phyloP scores from a whole-genome alignment of 1,140 invertebrate genomes.

The Lanistes nyassanus region DNA sequence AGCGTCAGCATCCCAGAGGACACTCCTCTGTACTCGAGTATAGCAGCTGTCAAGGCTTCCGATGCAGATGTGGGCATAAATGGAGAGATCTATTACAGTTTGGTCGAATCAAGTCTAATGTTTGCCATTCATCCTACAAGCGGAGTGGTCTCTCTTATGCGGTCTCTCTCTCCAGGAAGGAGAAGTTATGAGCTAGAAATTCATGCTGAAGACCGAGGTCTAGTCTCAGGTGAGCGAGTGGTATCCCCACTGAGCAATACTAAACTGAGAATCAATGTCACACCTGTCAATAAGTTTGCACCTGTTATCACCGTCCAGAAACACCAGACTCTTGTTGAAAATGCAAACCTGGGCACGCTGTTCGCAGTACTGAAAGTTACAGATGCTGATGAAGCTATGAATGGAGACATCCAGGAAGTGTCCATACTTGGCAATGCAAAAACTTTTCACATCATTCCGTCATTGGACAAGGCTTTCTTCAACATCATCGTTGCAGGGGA shows the following conservation, averaged over 20 bases:
- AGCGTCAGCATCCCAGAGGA: constrained; percentile 90
- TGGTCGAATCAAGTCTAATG: constrained; percentile 81
- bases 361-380: constrained; percentile 89
- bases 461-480: constrained; percentile 69
- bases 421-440: constrained; percentile 85
- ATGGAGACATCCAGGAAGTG: constrained; percentile 84
- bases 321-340: constrained; percentile 83
- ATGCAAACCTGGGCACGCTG: constrained; percentile 64
- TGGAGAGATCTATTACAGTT: constrained; percentile 96
- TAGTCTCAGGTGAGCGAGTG: constrained; percentile 69
- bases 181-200: constrained; percentile 79
- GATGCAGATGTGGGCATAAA: constrained; percentile 95
- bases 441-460: constrained; percentile 71
- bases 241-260: constrained; percentile 72
- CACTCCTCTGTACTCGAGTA: constrained; percentile 78
- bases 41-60: constrained; percentile 77
- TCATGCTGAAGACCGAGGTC: constrained; percentile 84
- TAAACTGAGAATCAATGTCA: constrained; percentile 80
- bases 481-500: constrained; percentile 69
- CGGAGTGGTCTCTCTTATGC: constrained; percentile 86
- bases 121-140: constrained; percentile 93
- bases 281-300: constrained; percentile 85
- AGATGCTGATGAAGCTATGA: constrained; percentile 84
- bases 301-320: constrained; percentile 83
- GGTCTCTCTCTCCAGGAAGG: constrained; percentile 71